These are phyloP conservation scores for Drosophila paucipuncta DNA, from an alignment of 2,888 invertebrate genomes.

Conservation along the genomic window DNA sequence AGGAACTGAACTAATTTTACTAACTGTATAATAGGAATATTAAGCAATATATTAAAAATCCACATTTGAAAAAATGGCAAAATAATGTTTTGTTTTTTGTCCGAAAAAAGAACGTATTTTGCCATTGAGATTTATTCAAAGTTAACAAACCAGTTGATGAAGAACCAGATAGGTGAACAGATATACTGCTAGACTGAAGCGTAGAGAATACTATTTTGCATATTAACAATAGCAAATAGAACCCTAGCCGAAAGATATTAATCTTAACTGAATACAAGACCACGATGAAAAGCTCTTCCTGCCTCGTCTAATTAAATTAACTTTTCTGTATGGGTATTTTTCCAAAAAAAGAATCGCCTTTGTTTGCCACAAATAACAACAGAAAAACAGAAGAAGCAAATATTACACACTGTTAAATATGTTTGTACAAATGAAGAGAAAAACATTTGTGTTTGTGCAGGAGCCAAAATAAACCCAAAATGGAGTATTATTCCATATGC, in stretches of 20 bases:
- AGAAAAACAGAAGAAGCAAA: background rate
- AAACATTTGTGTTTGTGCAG: constrained; percentile 5
- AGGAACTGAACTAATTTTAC: background rate
- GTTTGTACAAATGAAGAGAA: background rate
- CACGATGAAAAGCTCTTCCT: background rate
- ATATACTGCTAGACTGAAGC: background rate
- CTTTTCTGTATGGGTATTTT: background rate
- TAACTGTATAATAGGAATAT: no score
- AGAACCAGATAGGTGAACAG: background rate
- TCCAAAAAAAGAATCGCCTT: background rate
- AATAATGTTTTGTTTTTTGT: background rate
- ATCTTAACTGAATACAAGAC: background rate
- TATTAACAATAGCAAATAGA: background rate
- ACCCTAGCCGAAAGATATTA: background rate
- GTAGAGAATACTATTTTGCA: background rate
- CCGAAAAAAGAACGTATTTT: background rate
- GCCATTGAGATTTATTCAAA: background rate
- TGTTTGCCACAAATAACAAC: background rate
- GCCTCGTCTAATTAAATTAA: background rate
- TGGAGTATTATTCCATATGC: constrained; percentile 46
- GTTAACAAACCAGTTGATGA: background rate
- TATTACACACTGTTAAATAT: background rate
- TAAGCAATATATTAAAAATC: background rate
- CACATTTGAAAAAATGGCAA: background rate
- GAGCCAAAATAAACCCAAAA: constrained; percentile 27